Base-by-base conservation (phyloP, 1,140 invertebrate genomes). In the Palaemon carinicauda region DNA sequence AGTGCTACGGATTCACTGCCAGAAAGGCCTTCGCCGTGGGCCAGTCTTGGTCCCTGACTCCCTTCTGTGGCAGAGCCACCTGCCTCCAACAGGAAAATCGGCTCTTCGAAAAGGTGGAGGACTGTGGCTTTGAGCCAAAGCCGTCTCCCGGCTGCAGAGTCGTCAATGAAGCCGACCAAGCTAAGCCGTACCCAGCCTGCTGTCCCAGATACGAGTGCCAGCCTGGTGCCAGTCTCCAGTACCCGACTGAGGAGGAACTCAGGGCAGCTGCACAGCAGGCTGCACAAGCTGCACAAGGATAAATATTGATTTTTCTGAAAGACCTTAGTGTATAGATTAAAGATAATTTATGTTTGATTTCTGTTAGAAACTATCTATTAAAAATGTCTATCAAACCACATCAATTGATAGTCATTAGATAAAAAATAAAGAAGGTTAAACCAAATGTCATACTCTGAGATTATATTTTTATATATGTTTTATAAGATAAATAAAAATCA, bases 41-140 rank as follows among this genome's bases (percentile, higher is more conserved):
- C 0, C 33, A 51, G 33, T 21, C 31, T 12, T 75, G 73, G 73
- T 19, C 73, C 12, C 33, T 75, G 9, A 1, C 21, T 19, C 73
- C 73, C 73, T 75, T 75, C 73, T 75, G 73, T 21, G 73, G 73
- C 10, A 50, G 24, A 12, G 73, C 73, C n/a, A 75, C 73, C 73
- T 75, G 73, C 33, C 21, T 75, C 4, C n/a, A 75, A 24, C n/a
- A 75, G 3, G 73, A 21, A 9, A 19, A 17, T 0, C 5, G 9
- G 7, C 73, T 75, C 14, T 75, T 75, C 19, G 73, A 75, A 50
- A 10, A n/a, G 1, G 73, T 75, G 33, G 10, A 50, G 19, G 73
- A 75, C 7, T 75, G 73, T n/a, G 33, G 41, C 41, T 41, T 50
- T 50, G 51, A 50, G 73, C 33, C 33, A 5, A 75, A 75, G 73